Conservation (phyloP, 2,113 vertebrate species). For the Peromyscus maniculatus region DNA sequence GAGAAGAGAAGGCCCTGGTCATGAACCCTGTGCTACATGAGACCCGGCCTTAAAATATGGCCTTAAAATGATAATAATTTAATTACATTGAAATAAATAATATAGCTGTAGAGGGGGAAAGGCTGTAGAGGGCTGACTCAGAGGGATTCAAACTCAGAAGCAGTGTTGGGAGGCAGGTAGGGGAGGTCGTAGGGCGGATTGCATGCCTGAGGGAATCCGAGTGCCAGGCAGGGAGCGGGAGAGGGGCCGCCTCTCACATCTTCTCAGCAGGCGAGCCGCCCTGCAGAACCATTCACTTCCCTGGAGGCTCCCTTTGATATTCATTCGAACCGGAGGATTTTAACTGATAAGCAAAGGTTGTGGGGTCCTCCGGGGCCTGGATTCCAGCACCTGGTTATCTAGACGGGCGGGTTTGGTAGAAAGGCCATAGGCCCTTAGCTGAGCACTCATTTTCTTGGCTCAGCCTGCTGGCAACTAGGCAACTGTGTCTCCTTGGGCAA, state of each 20-base stretch:
- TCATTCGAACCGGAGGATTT: not conserved
- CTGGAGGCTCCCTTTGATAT: constrained; percentile 1
- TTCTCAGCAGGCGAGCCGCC: not conserved
- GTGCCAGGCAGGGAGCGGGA: not conserved
- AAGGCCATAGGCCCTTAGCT: too few species aligned
- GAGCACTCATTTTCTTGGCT: not conserved
- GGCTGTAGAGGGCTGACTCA: too few species aligned
- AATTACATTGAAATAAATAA: not conserved
- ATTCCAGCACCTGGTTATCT: not conserved
- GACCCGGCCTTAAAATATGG: not conserved
- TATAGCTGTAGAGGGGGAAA: too few species aligned
- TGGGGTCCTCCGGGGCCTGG: not conserved
- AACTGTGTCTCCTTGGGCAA: not conserved
- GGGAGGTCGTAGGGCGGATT: not conserved
- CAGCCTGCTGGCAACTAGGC: not conserved
- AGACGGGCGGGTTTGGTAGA: not conserved
- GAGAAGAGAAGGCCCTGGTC: not conserved
- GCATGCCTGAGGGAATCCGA: not conserved
- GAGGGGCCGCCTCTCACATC: too few species aligned
- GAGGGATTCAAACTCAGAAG: not conserved
- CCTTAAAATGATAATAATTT: not conserved
- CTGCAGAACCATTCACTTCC: not conserved
- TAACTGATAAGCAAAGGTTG: not conserved
- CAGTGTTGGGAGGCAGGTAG: not conserved
- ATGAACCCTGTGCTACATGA: not conserved